Evolutionary conservation across 2,888 invertebrate genomes (phyloP).

Genomic region (Folsomia candida): DNA sequence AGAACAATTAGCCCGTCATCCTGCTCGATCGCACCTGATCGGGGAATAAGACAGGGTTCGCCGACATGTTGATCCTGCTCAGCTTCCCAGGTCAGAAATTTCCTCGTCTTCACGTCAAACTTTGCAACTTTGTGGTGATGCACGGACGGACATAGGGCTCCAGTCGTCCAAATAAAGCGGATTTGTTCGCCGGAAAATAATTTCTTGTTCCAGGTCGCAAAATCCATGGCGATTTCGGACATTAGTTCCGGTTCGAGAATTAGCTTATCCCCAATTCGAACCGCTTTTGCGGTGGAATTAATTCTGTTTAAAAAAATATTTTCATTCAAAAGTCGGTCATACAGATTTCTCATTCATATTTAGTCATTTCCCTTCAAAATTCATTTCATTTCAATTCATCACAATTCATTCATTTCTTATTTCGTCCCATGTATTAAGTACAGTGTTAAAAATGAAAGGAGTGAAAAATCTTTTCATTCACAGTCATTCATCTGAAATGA

Average conservation of each 20-base stretch:
- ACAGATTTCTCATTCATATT: too few species aligned
- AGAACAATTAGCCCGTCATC: constrained; percentile 28
- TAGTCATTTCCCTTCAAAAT: too few species aligned
- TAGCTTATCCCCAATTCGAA: not conserved
- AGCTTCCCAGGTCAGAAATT: not conserved
- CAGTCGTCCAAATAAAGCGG: not conserved
- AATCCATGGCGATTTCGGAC: not conserved
- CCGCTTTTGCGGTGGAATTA: not conserved
- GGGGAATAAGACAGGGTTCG: constrained; percentile 6
- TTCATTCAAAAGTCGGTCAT: too few species aligned
- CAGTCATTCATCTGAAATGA: too few species aligned
- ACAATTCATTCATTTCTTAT: too few species aligned
- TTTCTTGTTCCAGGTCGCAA: not conserved
- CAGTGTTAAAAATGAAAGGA: too few species aligned
- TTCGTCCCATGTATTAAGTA: too few species aligned
- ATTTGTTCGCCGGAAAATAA: not conserved
- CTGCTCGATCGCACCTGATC: constrained; percentile 24
- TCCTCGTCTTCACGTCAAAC: not conserved
- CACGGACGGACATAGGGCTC: not conserved
- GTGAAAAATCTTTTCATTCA: too few species aligned
- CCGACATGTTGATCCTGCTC: not conserved
- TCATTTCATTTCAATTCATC: too few species aligned
- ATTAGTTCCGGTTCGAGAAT: not conserved
- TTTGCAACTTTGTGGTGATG: not conserved
- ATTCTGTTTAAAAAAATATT: too few species aligned